Conservation (phyloP, 2,888 invertebrate species). For the Ennomos erosarius region DNA sequence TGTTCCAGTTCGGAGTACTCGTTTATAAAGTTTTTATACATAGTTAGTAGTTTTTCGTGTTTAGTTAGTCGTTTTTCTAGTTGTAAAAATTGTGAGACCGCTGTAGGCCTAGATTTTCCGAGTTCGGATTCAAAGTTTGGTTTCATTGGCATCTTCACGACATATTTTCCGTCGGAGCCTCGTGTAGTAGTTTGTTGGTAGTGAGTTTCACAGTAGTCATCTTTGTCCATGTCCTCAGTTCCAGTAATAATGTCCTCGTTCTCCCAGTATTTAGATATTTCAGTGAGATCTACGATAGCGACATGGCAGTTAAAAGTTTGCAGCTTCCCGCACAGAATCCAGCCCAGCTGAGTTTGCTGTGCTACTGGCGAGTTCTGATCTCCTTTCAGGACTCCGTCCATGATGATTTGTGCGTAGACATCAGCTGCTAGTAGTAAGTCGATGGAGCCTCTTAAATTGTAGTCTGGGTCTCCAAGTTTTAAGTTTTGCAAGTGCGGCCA, state of each 20-base stretch:
- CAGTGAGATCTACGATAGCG: constrained; percentile 22
- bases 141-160: no score
- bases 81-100: no score
- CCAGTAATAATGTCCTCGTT: constrained; percentile 10
- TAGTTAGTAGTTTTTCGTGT: no score
- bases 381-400: constrained; percentile 32
- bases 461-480: constrained; percentile 35
- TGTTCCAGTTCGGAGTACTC: background rate
- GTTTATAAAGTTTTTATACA: background rate
- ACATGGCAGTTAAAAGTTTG: constrained; percentile 33
- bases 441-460: constrained; percentile 27
- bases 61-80: no score
- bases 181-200: no score
- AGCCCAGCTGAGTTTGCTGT: constrained; percentile 38
- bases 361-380: constrained; percentile 21
- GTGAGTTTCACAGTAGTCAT: no score
- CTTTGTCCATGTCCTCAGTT: no score
- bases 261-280: constrained; percentile 29
- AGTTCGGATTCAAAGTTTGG: no score
- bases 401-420: constrained; percentile 29
- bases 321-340: constrained; percentile 35
- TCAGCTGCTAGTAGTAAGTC: constrained; percentile 33
- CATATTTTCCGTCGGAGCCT: no score
- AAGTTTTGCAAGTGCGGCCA: constrained; percentile 32
- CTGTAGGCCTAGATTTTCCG: no score